Base-by-base conservation (phyloP, 2,888 invertebrate genomes). In the Carcina quercana region DNA sequence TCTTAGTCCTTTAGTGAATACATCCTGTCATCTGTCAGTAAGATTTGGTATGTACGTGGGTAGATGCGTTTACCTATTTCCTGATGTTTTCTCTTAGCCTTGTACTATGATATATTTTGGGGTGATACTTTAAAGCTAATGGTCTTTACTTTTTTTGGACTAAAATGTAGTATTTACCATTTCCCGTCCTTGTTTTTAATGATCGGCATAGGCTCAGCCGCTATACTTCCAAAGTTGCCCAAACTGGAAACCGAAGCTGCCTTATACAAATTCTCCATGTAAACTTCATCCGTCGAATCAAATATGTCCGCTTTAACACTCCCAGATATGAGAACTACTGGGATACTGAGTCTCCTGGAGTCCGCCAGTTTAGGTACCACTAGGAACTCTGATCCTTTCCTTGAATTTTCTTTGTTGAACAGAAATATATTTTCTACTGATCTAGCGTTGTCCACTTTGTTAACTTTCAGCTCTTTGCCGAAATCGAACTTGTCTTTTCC, bases 181-280 rank as follows among this genome's bases (percentile, higher is more conserved):
- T 82, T 83, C 14, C 82, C 82, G 35, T 80, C 76, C 37, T 79
- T 82, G 35, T 82, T 80, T 56, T 79, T 82, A 32, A 78, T 79
- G 34, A 82, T 75, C 3, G 83, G 79, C 74, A 83, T 69, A 0
- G 83, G 82, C 42, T 72, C 83, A 0, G 66, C 79, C 1, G 63
- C 75, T 11, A 80, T 71, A 25, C 50, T 69, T 1, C 80, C 80
- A 14, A 83, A 80, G 50, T 76, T 79, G 0, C 83, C 82, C 37
- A 83, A 63, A 52, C 83, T 83, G 2, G 75, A 72, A 7, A 78
- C 73, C 0, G 83, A 83, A 0, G 79, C 78, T 1, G 83, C 80
- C 45, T 80, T 83, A 36, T 76, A 80, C 32, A 83, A 50, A 42
- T 82, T 83, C 47, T 83, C 75, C 31, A 80, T 51, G 37, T 79